Evolutionary conservation across 1,140 invertebrate species (phyloP).

Genomic region (Lucilia sericata): DNA sequence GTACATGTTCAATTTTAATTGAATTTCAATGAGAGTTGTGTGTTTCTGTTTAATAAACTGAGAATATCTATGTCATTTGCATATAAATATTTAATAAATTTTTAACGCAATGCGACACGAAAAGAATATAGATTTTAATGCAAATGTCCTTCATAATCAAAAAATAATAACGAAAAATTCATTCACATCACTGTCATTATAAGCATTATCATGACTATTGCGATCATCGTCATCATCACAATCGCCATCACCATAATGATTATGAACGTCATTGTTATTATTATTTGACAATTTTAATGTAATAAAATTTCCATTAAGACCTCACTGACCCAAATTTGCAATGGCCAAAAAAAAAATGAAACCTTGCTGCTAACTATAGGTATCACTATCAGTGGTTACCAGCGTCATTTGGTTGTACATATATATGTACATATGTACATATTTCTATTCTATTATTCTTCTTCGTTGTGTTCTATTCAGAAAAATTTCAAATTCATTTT

Average conservation of each 20-base stretch:
- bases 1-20: conserved; percentile 5
- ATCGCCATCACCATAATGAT: background rate
- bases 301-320: conserved; percentile 33
- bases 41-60: too few relatives aligned
- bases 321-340: conserved; percentile 28
- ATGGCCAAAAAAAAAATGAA: conserved; percentile 13
- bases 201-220: background rate
- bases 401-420: background rate
- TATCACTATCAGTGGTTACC: background rate
- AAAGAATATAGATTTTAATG: conserved; percentile 14
- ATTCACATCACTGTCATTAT: too few relatives aligned
- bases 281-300: conserved; percentile 37
- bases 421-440: too few relatives aligned
- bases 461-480: too few relatives aligned
- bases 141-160: conserved; percentile 36
- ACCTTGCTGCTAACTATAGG: background rate
- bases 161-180: background rate
- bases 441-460: too few relatives aligned
- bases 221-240: background rate
- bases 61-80: background rate
- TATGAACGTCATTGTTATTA: background rate
- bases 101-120: conserved; percentile 36
- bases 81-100: conserved; percentile 6
- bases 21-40: background rate
- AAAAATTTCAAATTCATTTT: conserved; percentile 33